Base-by-base conservation (phyloP, 2,888 invertebrate species). In the Eupsilia transversa region DNA sequence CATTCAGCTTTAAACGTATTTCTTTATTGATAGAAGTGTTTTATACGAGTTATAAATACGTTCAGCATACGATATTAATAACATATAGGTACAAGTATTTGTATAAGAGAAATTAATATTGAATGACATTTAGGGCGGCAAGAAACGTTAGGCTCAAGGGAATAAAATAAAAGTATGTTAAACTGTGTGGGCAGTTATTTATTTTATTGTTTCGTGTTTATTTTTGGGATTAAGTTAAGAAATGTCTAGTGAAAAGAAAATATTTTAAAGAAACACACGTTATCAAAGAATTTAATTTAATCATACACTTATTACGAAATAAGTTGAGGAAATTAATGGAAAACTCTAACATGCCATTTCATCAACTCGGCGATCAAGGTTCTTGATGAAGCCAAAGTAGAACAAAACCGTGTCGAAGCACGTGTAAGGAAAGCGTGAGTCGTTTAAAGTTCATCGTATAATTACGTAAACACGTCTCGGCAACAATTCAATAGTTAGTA, bases 1-100 rank as follows among this genome's bases (percentile, higher is more conserved):
- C 46, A 33, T 46, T 74, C 30, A 27, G 38, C 38, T 38, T 33
- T 7, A 9, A 65, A 54, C 10, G 46, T 46, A 38, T 66, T 77
- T 20, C 20, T 14, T 85, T 88, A 87, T 75, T 69, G 64, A 75
- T 78, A 74, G 59, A 75, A 74, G 72, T 35, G 66, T 66, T 59
- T 67, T 10, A 35, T 30, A 71, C 38, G 33, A 35, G 63, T 68
- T 70, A 54, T 74, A 77, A 20, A 30, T 77, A 61, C 46, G 52
- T 59, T 63, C 20, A 66, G 38, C 27, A 74, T 77, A 77, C 72
- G 57, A 73, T 75, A 56, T 41, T 27, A 7, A 23, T 1, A 30
- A 41, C 20, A 20, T 2, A 43, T 2, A 10, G 27, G 41, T 71
- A 74, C 63, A 74, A 66, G 79, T 68, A 68, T 64, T 43, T 63